Percentiles rank a stretch among this genome's conserved stretches.
Conservation (phyloP, 1,140 invertebrate species). For the fruit fly (Drosophila melanogaster) region Release_6_plus_ISO1_MT NT_033777.3:21492001-21492500, state of each 20-base stretch:
- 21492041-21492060: constrained; percentile 9
- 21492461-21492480: neutral
- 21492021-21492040: constrained; percentile 6
- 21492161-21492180: neutral
- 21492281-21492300: too few relatives aligned
- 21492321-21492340: too few relatives aligned
- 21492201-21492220: too few relatives aligned
- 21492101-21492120: neutral
- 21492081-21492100: constrained; percentile 60
- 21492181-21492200: neutral
- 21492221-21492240: rapidly evolving
- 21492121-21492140: constrained; percentile 1
- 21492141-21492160: neutral
- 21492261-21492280: too few relatives aligned
- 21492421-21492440: too few relatives aligned
- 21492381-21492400: too few relatives aligned
- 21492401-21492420: too few relatives aligned
- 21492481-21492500: neutral
- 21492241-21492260: too few relatives aligned
- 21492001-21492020: constrained; percentile 4
- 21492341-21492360: too few relatives aligned
- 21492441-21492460: neutral
- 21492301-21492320: too few relatives aligned
- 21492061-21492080: constrained; percentile 33
- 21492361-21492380: too few relatives aligned